Base-by-base conservation (phyloP, 2,888 invertebrate species). In the Lepidocyrtoides sp. region DNA sequence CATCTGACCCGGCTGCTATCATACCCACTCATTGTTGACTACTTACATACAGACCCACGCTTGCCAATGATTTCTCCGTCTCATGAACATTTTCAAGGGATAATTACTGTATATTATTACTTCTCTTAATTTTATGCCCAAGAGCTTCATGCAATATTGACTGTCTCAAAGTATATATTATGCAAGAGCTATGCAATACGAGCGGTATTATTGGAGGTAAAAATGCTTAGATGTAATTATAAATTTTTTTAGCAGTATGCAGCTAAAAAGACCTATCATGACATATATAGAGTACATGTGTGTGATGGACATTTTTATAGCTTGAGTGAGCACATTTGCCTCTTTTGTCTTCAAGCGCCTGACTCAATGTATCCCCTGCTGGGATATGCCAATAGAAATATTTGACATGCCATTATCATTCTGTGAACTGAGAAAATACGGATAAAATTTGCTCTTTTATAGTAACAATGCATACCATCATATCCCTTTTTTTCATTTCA, bases 401-500 rank as follows among this genome's bases (percentile, higher is more conserved):
- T 81, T 91, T 91, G 91, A 91, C 91, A 91, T 86, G 91, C 79
- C 82, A 91, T 91, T 91, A 91, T 84, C 89, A 75, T 63, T 75
- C 41, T 86, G 60, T 82, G 60, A 83, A 69, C 82, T 89, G 77
- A 63, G 63, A 84, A 75, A 89, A 82, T 81, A 72, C 44, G 77
- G 83, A 75, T 77, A 44, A 90, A 83, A 85, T 84, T 77, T 83
- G 63, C 77, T 89, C 36, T 36, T 81, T 81, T 79, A 36, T 7
- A 36, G 36, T 36, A 36, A 36, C 7, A 36, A 36, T 36, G 7
- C 2, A 36, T 36, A 7, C n/a, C 36, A 36, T 36, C 36, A 44
- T 81, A 60, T 81, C 41, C 77, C 36, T 54, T 69, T 32, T 41
- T 69, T 81, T 79, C 51, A 29, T 51, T 81, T 69, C 81, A 88